Conservation (phyloP, 1,140 invertebrate genomes). For the Ceratina australensis region DNA sequence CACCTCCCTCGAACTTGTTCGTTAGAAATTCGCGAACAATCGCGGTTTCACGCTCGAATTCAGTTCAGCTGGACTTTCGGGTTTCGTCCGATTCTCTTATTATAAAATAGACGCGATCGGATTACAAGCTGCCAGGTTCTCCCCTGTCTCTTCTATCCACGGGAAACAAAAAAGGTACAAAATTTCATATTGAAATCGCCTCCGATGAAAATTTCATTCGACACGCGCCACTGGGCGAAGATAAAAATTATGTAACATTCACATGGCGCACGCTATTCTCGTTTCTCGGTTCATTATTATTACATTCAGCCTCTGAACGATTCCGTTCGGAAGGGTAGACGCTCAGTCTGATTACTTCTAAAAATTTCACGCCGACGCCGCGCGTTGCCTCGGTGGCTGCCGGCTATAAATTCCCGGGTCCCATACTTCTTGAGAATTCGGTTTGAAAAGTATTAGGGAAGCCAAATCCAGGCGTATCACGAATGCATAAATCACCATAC, state of each 20-base stretch:
- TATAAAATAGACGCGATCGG: too few species aligned
- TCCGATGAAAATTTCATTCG: too few species aligned
- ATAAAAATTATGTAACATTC: too few species aligned
- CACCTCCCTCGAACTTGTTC: conserved; percentile 1
- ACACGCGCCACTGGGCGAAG: too few species aligned
- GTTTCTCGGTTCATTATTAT: neutral
- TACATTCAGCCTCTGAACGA: neutral
- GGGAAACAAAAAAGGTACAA: too few species aligned
- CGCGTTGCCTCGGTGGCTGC: neutral
- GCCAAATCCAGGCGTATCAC: conserved; percentile 25
- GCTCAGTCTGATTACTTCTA: conserved; percentile 21
- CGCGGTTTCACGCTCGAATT: neutral
- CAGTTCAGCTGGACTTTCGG: neutral
- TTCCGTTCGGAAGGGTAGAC: neutral
- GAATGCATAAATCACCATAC: conserved; percentile 43
- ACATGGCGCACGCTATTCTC: neutral
- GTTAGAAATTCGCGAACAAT: conserved; percentile 19
- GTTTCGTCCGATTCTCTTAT: too few species aligned
- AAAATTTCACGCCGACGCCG: conserved; percentile 27
- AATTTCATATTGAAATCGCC: too few species aligned
- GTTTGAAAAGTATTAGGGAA: conserved; percentile 46
- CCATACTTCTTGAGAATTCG: conserved; percentile 37
- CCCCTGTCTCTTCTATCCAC: too few species aligned
- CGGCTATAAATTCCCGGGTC: conserved; percentile 32
- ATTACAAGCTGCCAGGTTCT: too few species aligned